Evolutionary conservation across 2,797 vertebrate species (phyloP).

Genomic region (Dipus sagitta): DNA sequence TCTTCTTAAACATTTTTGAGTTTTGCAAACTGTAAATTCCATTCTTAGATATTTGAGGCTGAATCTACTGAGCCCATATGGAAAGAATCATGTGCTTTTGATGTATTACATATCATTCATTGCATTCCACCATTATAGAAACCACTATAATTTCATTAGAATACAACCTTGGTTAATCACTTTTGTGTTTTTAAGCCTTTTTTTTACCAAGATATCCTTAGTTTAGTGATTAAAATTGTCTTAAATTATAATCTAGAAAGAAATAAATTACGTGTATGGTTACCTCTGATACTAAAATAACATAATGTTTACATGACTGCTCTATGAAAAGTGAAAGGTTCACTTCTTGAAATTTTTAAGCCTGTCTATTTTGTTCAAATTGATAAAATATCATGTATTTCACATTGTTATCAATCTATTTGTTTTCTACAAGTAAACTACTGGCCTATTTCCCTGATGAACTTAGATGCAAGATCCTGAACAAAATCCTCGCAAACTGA

Average conservation of each 20-base stretch:
- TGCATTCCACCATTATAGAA: conserved; percentile 24
- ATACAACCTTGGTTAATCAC: neutral
- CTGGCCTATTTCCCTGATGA: too few species aligned
- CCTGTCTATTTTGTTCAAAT: conserved; percentile 35
- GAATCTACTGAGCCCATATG: neutral
- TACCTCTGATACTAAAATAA: conserved; percentile 8
- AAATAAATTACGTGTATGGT: conserved; percentile 13
- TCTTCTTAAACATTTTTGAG: conserved; percentile 35
- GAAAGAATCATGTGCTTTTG: neutral
- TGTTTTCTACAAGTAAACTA: conserved; percentile 49
- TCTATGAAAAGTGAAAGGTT: neutral
- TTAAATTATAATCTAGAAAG: neutral
- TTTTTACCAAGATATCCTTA: neutral
- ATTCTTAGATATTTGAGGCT: neutral
- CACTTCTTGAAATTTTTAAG: conserved; percentile 47
- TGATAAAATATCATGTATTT: conserved; percentile 25
- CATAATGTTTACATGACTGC: neutral
- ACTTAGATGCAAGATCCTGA: too few species aligned
- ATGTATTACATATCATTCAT: conserved; percentile 12
- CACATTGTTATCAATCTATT: neutral
- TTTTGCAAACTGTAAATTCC: conserved; percentile 29
- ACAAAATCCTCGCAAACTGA: too few species aligned
- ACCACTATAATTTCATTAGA: conserved; percentile 2
- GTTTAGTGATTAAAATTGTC: conserved; percentile 26
- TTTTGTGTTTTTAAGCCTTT: conserved; percentile 39